A percentile compares a stretch with the other conserved stretches of the same genome.
phyloP scores from a whole-genome alignment of 2,888 invertebrate species.

The Brachypalpus laphriformis region DNA sequence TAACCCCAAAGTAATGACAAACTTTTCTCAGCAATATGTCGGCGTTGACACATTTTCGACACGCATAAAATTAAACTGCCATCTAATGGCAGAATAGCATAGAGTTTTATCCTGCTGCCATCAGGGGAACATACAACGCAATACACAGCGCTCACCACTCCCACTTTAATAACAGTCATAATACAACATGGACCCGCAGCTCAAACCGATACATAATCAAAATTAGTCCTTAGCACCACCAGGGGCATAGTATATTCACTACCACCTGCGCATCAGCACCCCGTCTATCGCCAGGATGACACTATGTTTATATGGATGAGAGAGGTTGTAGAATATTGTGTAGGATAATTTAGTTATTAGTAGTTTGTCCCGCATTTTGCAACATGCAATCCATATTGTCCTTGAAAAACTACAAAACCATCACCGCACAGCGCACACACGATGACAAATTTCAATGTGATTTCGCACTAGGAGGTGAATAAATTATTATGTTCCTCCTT shows the following conservation, averaged over 20 bases:
- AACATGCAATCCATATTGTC: slow-evolving; percentile 47
- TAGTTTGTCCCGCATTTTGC: slow-evolving; percentile 41
- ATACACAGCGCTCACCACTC: neutral
- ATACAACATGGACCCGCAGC: neutral
- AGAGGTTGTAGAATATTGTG: neutral
- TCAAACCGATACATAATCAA: slow-evolving; percentile 24
- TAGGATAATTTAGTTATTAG: slow-evolving; percentile 60
- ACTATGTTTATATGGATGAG: neutral
- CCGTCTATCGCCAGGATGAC: neutral
- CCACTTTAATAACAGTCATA: slow-evolving; percentile 18
- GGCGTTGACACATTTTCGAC: slow-evolving; percentile 67
- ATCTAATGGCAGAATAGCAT: slow-evolving; percentile 1
- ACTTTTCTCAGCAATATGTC: slow-evolving; percentile 58
- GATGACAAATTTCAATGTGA: slow-evolving; percentile 3
- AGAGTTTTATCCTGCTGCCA: slow-evolving; percentile 19
- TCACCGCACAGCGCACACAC: neutral
- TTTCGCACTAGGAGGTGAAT: slow-evolving; percentile 36
- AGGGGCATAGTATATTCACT: neutral
- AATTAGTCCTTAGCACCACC: slow-evolving; percentile 14
- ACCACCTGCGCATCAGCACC: slow-evolving; percentile 2
- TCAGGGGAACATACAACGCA: slow-evolving; percentile 17
- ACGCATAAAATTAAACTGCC: slow-evolving; percentile 68
- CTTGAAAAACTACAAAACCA: slow-evolving; percentile 12
- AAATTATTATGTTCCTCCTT: slow-evolving; percentile 24
- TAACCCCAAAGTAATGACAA: slow-evolving; percentile 37